A percentile compares a stretch with the other conserved stretches of the same genome.
Conservation (phyloP, 2,888 invertebrate species). For the Rutpela maculata region DNA sequence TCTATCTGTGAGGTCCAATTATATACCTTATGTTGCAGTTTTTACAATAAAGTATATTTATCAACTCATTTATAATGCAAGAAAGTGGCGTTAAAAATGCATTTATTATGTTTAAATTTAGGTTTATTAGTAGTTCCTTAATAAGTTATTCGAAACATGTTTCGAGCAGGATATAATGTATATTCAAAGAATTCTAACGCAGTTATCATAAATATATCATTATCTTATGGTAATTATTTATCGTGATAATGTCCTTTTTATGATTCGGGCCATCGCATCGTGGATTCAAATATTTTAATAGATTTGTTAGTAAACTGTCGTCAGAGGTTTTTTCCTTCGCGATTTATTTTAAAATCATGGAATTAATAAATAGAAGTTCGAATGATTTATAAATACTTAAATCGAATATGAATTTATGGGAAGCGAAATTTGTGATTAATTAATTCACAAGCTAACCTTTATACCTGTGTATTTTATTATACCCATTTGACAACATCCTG, state of each 20-base stretch:
- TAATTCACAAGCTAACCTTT: not conserved
- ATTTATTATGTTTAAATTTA: constrained; percentile 35
- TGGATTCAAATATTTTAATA: constrained; percentile 10
- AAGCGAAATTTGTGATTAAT: constrained; percentile 1
- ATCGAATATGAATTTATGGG: constrained; percentile 11
- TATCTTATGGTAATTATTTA: constrained; percentile 27
- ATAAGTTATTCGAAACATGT: constrained; percentile 26
- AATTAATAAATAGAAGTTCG: not conserved
- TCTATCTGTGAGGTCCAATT: constrained; percentile 19
- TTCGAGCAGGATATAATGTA: constrained; percentile 27
- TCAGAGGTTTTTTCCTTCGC: constrained; percentile 4
- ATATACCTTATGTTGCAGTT: constrained; percentile 28
- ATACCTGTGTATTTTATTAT: not conserved
- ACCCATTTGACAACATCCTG: not conserved
- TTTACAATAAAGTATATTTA: constrained; percentile 14
- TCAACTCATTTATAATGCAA: constrained; percentile 31
- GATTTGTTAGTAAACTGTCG: constrained; percentile 18
- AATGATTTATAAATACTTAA: constrained; percentile 14
- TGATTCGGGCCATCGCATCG: constrained; percentile 3
- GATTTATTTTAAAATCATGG: not conserved
- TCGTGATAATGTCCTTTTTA: constrained; percentile 19
- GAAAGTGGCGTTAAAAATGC: constrained; percentile 27
- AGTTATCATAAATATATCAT: constrained; percentile 31
- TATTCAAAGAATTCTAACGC: constrained; percentile 15
- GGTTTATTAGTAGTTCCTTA: constrained; percentile 30